Evolutionary conservation across 2,888 invertebrate genomes (phyloP).

Genomic region (Panorpa germanica): DNA sequence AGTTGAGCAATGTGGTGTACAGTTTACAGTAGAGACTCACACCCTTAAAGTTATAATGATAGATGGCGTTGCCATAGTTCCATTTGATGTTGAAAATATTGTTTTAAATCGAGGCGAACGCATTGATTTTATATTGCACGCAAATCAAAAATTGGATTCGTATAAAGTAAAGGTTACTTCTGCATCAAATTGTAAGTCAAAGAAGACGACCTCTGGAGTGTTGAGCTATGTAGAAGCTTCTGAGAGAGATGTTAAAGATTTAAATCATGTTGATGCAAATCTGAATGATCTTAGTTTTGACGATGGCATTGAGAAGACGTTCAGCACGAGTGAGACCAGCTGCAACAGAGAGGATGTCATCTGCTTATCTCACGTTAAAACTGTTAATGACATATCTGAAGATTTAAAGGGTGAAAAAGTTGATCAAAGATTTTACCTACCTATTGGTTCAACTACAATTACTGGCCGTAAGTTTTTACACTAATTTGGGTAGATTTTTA

Average conservation of each 20-base stretch:
- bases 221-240: conserved; percentile 23
- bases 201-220: conserved; percentile 31
- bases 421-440: no score
- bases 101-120: conserved; percentile 51
- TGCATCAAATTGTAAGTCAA: conserved; percentile 28
- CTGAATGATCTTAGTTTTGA: conserved; percentile 8
- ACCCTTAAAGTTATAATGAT: conserved; percentile 41
- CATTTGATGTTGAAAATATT: conserved; percentile 34
- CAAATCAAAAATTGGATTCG: conserved; percentile 31
- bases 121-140: conserved; percentile 50
- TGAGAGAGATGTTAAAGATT: conserved; percentile 9
- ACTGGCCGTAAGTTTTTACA: no score
- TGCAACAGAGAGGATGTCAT: conserved; percentile 21
- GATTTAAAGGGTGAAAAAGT: no score
- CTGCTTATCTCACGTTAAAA: conserved; percentile 26
- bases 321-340: conserved; percentile 21
- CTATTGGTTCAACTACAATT: no score
- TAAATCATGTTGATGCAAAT: conserved; percentile 8
- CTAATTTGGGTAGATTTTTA: no score
- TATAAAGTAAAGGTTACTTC: conserved; percentile 41
- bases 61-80: conserved; percentile 45
- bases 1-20: conserved; percentile 45
- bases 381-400: conserved; percentile 25
- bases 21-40: conserved; percentile 44
- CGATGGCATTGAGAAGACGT: conserved; percentile 4